Conservation (phyloP, 2,888 invertebrate species). For the Pantelozetes paolii region DNA sequence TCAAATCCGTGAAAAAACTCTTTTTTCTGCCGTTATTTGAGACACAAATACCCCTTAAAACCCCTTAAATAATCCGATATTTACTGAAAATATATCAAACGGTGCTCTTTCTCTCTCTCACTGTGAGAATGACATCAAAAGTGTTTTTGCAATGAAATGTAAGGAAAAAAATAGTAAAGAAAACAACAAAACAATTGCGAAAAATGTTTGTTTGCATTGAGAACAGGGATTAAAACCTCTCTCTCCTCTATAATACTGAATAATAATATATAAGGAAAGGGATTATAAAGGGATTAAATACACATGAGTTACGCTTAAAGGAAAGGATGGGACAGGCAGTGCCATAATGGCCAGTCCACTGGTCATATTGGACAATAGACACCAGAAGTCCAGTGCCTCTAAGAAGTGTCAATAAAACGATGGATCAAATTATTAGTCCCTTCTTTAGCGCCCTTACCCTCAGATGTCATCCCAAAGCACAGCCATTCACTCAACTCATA, state of each 20-base stretch:
- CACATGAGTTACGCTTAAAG: neutral
- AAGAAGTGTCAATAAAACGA: constrained; percentile 8
- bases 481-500: no score
- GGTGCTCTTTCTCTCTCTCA: no score
- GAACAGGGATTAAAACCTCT: neutral
- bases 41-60: neutral
- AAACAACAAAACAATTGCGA: neutral
- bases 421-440: constrained; percentile 25
- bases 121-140: no score
- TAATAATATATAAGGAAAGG: constrained; percentile 1
- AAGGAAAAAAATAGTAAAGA: neutral
- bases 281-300: constrained; percentile 10
- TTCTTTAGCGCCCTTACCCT: neutral
- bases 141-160: neutral
- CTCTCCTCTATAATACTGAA: no score
- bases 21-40: neutral
- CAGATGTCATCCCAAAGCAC: neutral
- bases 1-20: no score
- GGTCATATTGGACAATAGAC: neutral
- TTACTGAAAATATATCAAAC: constrained; percentile 17
- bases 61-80: neutral
- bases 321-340: neutral
- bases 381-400: no score
- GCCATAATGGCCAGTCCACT: neutral
- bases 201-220: constrained; percentile 22